These are phyloP conservation scores for Actias luna DNA, from an alignment of 2,888 invertebrate species.

Conservation along the genomic window DNA sequence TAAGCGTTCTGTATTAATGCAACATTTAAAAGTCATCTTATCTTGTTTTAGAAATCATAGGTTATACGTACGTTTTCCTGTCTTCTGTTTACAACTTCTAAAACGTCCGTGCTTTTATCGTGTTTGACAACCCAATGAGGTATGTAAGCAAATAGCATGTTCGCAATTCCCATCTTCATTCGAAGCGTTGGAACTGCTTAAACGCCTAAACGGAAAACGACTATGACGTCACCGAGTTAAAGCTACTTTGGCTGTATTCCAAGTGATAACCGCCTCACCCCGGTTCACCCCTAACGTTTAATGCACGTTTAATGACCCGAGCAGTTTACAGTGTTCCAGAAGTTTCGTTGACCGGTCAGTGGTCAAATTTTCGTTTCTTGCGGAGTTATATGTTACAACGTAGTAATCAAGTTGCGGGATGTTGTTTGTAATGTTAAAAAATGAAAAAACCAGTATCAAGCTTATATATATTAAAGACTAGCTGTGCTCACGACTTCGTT, in stretches of 20 bases:
- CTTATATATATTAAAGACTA: no score
- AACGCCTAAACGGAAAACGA: constrained; percentile 9
- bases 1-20: no score
- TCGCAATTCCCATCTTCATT: constrained; percentile 14
- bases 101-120: background rate
- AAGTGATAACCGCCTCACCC: constrained; percentile 71
- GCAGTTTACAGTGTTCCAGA: constrained; percentile 52
- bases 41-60: background rate
- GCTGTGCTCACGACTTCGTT: no score
- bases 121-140: background rate
- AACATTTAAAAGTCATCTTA: background rate
- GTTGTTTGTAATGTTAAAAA: constrained; percentile 1
- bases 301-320: constrained; percentile 69
- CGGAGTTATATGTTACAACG: constrained; percentile 10
- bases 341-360: constrained; percentile 25
- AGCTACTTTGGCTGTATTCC: constrained; percentile 67
- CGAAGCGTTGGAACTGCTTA: background rate
- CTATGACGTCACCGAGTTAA: constrained; percentile 59
- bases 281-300: constrained; percentile 56
- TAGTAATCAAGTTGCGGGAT: constrained; percentile 11
- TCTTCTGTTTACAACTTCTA: background rate
- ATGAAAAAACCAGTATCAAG: no score
- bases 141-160: background rate
- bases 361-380: constrained; percentile 6
- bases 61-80: background rate